A percentile compares a stretch with the other conserved stretches of the same genome.
Conservation (phyloP, 2,888 invertebrate genomes). For the Pollenia amentaria region DNA sequence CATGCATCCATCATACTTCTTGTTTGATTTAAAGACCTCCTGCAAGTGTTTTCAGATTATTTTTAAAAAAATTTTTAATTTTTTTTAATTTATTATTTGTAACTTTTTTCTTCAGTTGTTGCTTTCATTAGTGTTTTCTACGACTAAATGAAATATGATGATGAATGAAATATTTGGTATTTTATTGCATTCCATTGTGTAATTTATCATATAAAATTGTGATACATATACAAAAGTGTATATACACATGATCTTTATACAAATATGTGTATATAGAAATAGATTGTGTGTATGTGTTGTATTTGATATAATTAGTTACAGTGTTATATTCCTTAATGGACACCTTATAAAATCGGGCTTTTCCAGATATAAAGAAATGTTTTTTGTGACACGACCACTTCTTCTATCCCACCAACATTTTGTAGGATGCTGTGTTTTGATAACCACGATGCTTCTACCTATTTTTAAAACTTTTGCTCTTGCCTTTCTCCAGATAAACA, state of each 20-base stretch:
- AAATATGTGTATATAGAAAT: neutral
- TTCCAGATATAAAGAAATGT: too few relatives aligned
- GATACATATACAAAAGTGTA: conserved; percentile 9
- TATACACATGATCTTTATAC: neutral
- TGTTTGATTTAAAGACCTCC: conserved; percentile 64
- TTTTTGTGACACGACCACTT: too few relatives aligned
- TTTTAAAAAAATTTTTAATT: conserved; percentile 42
- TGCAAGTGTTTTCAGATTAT: conserved; percentile 66
- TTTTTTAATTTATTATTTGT: conserved; percentile 2
- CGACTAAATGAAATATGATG: conserved; percentile 41
- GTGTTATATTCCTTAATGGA: too few relatives aligned
- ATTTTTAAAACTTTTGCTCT: too few relatives aligned
- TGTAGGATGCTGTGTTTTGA: too few relatives aligned
- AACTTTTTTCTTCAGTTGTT: conserved; percentile 24
- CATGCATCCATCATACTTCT: conserved; percentile 46
- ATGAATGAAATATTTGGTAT: conserved; percentile 67
- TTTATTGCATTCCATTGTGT: conserved; percentile 65
- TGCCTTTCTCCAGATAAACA: too few relatives aligned
- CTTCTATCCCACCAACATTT: too few relatives aligned
- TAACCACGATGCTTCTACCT: too few relatives aligned
- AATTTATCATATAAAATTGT: conserved; percentile 66
- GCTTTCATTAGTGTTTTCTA: conserved; percentile 34
- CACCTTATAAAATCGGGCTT: too few relatives aligned
- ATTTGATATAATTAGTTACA: too few relatives aligned
- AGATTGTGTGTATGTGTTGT: neutral